A percentile compares a stretch with the other conserved stretches of the same genome.
These are phyloP conservation scores for Sparus aurata DNA, from an alignment of 2,797 vertebrate species.

Conservation along the genomic window DNA sequence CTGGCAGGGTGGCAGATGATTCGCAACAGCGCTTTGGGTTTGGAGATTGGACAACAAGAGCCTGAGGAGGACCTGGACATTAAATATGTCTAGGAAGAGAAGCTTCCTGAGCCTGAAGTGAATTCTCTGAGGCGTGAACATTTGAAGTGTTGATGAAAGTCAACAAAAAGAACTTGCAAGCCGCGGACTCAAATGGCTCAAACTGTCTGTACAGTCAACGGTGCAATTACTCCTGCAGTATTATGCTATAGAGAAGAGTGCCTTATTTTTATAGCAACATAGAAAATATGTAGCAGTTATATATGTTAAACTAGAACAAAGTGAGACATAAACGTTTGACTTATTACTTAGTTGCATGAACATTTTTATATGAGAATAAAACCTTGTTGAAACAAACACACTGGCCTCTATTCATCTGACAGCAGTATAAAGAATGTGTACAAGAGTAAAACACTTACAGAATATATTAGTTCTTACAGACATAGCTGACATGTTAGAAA, in stretches of 20 bases:
- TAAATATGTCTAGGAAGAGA: slow-evolving; percentile 66
- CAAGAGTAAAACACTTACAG: not conserved
- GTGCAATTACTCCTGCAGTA: slow-evolving; percentile 78
- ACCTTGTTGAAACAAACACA: slow-evolving; percentile 11
- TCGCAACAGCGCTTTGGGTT: slow-evolving; percentile 78
- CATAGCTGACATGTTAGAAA: not conserved
- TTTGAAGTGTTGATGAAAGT: slow-evolving; percentile 5
- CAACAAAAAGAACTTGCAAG: slow-evolving; percentile 19
- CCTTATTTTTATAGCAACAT: slow-evolving; percentile 70
- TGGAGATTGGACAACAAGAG: slow-evolving; percentile 73
- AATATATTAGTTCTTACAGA: not conserved
- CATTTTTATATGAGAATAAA: slow-evolving; percentile 69
- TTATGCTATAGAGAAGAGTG: slow-evolving; percentile 66
- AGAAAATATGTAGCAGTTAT: slow-evolving; percentile 47
- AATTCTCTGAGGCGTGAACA: not conserved
- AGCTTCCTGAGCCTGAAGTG: not conserved
- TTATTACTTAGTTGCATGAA: slow-evolving; percentile 26
- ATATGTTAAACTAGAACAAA: slow-evolving; percentile 39
- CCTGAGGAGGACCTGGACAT: slow-evolving; percentile 67
- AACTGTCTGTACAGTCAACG: slow-evolving; percentile 40
- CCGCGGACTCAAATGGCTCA: slow-evolving; percentile 19
- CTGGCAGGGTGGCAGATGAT: slow-evolving; percentile 80
- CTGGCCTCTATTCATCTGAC: slow-evolving; percentile 30
- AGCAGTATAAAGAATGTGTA: slow-evolving; percentile 9
- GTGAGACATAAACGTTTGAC: slow-evolving; percentile 22